Conservation (phyloP, 2,797 vertebrate genomes). For the Chloroceryle amazona region DNA sequence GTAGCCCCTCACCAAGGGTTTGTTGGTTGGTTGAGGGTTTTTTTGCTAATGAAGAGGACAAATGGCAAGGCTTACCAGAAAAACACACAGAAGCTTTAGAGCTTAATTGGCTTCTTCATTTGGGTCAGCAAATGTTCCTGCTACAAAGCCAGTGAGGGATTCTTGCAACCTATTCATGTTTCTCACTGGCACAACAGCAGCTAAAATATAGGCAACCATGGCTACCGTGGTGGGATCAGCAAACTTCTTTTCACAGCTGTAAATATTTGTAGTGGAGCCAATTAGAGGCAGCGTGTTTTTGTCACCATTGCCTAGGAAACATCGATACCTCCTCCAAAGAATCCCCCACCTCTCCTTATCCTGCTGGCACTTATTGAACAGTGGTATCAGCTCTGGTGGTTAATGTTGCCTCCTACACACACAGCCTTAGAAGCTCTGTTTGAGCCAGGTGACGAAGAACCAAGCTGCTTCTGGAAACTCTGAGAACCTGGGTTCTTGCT, state of each 20-base stretch:
- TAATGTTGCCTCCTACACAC: not conserved
- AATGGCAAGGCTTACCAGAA: slow-evolving; percentile 34
- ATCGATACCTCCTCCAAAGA: slow-evolving; percentile 42
- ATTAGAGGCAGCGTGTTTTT: slow-evolving; percentile 59
- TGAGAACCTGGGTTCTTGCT: not conserved
- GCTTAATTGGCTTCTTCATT: slow-evolving; percentile 47
- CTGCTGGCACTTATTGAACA: not conserved
- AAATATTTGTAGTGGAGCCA: slow-evolving; percentile 77
- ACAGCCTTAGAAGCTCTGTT: not conserved
- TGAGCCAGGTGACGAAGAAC: not conserved
- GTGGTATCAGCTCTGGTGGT: not conserved
- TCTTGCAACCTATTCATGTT: slow-evolving; percentile 18
- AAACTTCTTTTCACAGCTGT: slow-evolving; percentile 72
- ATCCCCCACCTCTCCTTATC: slow-evolving; percentile 35
- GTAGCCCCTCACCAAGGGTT: not conserved
- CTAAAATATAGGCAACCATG: slow-evolving; percentile 59
- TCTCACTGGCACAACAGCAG: slow-evolving; percentile 13
- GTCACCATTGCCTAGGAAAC: slow-evolving; percentile 68
- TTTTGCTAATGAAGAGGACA: not conserved
- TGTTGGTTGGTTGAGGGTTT: not conserved
- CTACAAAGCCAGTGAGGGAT: slow-evolving; percentile 10
- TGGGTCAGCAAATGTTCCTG: slow-evolving; percentile 51
- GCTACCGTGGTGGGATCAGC: slow-evolving; percentile 28
- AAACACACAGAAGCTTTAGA: slow-evolving; percentile 35
- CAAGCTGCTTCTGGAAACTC: not conserved